A percentile compares a stretch with the other conserved stretches of the same genome.
These are phyloP conservation scores for Ramphastos sulfuratus DNA, from an alignment of 2,113 vertebrate species.

Conservation along the genomic window DNA sequence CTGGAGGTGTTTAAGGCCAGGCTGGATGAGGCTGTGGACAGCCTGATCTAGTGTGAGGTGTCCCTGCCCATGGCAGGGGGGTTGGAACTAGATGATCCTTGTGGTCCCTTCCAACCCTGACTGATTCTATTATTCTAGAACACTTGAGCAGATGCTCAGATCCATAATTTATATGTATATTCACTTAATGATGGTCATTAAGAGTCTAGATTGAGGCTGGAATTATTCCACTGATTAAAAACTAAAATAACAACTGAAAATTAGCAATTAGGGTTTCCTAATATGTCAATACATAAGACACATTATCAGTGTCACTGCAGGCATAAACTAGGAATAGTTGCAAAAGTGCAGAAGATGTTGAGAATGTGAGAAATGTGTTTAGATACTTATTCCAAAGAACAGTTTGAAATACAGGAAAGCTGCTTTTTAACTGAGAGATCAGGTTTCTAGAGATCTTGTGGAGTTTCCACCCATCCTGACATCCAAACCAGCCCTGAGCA, in stretches of 20 bases:
- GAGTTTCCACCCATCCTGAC: background rate
- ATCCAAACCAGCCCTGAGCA: background rate
- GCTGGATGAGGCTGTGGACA: no score
- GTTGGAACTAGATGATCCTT: no score
- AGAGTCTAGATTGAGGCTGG: background rate
- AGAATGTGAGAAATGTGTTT: background rate
- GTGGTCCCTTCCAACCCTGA: no score
- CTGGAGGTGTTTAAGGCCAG: no score
- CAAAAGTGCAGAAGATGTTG: background rate
- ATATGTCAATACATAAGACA: background rate
- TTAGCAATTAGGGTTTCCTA: background rate
- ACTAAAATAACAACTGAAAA: background rate
- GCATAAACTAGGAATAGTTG: background rate
- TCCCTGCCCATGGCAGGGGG: no score
- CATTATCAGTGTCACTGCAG: background rate
- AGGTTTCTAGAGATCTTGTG: background rate
- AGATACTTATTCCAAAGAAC: background rate
- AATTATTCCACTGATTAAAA: conserved; percentile 3
- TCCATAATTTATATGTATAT: background rate
- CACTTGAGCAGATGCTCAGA: background rate
- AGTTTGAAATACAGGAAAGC: background rate
- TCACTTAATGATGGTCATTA: background rate
- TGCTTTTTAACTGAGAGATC: background rate
- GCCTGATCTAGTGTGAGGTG: no score
- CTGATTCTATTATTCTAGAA: no score